A percentile compares a stretch with the other conserved stretches of the same genome.
Conservation (phyloP, 2,797 vertebrate species). For the Propithecus deckenii region DNA sequence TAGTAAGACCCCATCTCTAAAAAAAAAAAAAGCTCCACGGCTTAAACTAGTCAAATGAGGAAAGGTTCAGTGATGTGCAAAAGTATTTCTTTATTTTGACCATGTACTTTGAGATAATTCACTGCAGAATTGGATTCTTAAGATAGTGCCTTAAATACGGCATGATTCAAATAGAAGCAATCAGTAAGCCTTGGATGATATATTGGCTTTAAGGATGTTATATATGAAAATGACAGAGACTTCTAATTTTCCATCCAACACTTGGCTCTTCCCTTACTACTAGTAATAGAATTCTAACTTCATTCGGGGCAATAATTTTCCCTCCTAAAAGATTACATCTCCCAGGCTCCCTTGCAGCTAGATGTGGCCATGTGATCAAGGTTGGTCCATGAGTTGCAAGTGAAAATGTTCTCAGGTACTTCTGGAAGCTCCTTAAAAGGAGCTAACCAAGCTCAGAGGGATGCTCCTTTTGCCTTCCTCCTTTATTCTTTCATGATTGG, state of each 20-base stretch:
- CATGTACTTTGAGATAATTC: background rate
- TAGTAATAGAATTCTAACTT: background rate
- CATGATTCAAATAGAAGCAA: background rate
- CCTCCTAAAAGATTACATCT: background rate
- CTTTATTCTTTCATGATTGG: background rate
- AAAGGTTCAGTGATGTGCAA: background rate
- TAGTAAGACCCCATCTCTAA: background rate
- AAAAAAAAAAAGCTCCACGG: background rate
- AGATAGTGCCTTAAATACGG: background rate
- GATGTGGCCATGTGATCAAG: background rate
- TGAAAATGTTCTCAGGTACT: background rate
- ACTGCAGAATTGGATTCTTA: background rate
- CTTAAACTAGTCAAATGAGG: background rate
- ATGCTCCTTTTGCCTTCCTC: background rate
- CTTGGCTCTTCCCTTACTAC: background rate
- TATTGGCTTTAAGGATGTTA: background rate
- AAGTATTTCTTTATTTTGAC: background rate
- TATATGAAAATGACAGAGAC: background rate
- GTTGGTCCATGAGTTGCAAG: background rate
- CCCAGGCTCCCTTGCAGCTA: slow-evolving; percentile 8
- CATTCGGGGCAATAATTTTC: background rate
- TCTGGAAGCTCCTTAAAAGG: background rate
- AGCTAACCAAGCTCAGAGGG: background rate
- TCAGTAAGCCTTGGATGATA: background rate
- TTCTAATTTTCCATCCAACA: background rate